These are phyloP conservation scores for Momotus momota DNA, from an alignment of 2,797 vertebrate species.

Conservation along the genomic window DNA sequence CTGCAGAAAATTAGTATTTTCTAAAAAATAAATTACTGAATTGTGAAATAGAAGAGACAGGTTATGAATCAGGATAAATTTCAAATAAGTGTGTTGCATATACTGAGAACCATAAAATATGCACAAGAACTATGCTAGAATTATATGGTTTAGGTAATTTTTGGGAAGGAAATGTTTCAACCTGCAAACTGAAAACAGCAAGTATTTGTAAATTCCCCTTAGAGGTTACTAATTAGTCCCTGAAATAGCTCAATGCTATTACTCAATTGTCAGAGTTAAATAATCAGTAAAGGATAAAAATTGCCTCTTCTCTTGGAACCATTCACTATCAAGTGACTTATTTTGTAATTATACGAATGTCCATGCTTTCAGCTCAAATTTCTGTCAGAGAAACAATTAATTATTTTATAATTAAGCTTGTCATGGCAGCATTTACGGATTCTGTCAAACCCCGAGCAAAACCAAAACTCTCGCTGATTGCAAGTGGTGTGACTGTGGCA, in stretches of 20 bases:
- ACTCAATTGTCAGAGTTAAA: background rate
- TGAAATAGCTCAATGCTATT: background rate
- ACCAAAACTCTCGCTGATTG: background rate
- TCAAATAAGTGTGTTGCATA: background rate
- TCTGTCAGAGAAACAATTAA: background rate
- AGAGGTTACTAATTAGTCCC: background rate
- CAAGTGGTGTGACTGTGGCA: background rate
- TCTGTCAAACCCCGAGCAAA: constrained; percentile 2
- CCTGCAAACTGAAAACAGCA: background rate
- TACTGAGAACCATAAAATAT: background rate
- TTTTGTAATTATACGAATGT: background rate
- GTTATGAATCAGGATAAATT: background rate
- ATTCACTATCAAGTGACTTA: background rate
- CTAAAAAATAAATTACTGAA: background rate
- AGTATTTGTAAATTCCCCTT: background rate
- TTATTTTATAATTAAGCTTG: background rate
- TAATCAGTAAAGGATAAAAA: constrained; percentile 9
- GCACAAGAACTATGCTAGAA: background rate
- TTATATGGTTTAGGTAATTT: background rate
- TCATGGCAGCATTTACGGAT: background rate
- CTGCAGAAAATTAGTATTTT: background rate
- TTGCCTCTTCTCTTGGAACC: background rate
- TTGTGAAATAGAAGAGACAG: background rate
- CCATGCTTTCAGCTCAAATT: background rate
- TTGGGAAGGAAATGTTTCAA: background rate